A percentile compares a stretch with the other conserved stretches of the same genome.
Evolutionary conservation across 2,113 vertebrate species (phyloP).

Genomic region (Bothrops jararaca): DNA sequence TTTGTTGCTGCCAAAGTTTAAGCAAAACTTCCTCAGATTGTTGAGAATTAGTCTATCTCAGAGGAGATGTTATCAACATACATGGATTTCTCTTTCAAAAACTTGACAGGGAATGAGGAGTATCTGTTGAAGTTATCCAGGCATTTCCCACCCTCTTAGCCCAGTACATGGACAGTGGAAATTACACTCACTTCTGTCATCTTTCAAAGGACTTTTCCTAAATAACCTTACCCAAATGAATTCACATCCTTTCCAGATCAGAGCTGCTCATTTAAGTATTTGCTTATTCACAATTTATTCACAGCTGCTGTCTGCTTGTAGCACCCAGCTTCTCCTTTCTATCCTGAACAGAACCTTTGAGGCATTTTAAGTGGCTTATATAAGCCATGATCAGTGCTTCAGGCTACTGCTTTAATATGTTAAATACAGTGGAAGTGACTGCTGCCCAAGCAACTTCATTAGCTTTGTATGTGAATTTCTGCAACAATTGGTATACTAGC

Average conservation of each 20-base stretch:
- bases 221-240: not conserved
- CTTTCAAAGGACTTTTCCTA: not conserved
- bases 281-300: not conserved
- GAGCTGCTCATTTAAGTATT: not conserved
- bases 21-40: not conserved
- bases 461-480: not conserved
- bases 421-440: not conserved
- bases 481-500: not conserved
- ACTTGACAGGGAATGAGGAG: not conserved
- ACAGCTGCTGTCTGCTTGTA: not conserved
- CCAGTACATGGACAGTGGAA: not conserved
- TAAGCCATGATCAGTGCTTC: not conserved
- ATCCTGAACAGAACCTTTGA: not conserved
- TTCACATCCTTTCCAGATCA: not conserved
- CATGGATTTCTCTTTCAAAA: not conserved
- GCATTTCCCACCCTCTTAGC: not conserved
- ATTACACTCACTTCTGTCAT: not conserved
- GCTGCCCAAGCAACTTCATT: not conserved
- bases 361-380: not conserved
- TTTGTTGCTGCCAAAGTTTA: not conserved
- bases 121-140: not conserved
- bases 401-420: not conserved
- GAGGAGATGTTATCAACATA: not conserved
- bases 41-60: not conserved
- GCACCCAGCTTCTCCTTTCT: not conserved